Evolutionary conservation across 2,113 vertebrate species (phyloP), one percentile per base, ranked within the genome.

Genomic region (Lepus timidus): DNA sequence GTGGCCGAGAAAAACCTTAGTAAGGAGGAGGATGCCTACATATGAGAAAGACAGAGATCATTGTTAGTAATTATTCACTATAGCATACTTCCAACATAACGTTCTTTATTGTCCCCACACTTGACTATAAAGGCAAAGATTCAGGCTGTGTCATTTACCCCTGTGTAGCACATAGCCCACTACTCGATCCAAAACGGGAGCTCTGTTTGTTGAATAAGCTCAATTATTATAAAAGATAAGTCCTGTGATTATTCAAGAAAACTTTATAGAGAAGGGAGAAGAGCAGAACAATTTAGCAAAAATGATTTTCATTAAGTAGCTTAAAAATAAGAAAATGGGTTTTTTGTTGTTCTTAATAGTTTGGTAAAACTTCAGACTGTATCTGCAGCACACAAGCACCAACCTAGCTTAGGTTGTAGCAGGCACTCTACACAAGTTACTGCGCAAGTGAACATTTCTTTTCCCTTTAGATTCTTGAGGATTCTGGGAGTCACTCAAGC

Each of bases 1-100:
- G 85, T 92, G 97, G 58, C 99, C 99, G 96, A 99, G 97, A 64
- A 99, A 99, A 96, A 98, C 98, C 97, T 99, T 98, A 91, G 98
- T 98, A 97, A 99, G 96, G 70, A 99, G 97, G 75, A 99, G 94
- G 97, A 98, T 98, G 82, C 98, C 98, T 99, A 89, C 95, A 31
- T 33, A 61, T 49, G 89, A 88, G 89, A 82, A 92, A 95, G 88
- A 94, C 62, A 96, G 82, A 90, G 23, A 52, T 16, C 25, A 94
- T 1, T 65, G 88, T 95, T 74, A 94, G 78, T 13, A 93, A 13
- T 27, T 62, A 88, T 49, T 88, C 10, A 93, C 58, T 76, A 82
- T 29, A 85, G 39, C 22, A 87, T 49, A 79, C 96, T 87, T 89
- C 67, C 17, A 86, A 5, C 39, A 82, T 55, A 49, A 87, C 14